These are phyloP conservation scores for Rhodophaea formosa DNA, from an alignment of 2,888 invertebrate species.

Conservation along the genomic window DNA sequence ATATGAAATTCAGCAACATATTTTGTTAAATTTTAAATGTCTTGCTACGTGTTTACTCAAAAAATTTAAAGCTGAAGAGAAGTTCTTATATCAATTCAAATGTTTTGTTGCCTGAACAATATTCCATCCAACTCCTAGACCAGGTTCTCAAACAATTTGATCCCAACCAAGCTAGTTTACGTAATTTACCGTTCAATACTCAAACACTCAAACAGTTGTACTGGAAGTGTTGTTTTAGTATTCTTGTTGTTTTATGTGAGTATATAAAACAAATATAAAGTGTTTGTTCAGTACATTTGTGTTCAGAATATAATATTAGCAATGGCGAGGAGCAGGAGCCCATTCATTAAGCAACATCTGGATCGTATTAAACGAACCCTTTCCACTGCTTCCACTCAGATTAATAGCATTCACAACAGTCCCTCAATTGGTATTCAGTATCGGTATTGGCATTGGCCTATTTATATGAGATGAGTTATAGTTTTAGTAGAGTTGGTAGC, in stretches of 20 bases:
- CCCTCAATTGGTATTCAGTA: neutral
- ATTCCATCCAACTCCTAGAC: too few relatives aligned
- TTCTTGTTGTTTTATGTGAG: neutral
- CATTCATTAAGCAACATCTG: constrained; percentile 20
- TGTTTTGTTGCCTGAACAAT: too few relatives aligned
- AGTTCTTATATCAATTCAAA: too few relatives aligned
- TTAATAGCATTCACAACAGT: neutral
- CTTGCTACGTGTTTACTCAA: too few relatives aligned
- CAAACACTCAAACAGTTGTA: too few relatives aligned
- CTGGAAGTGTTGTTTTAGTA: neutral
- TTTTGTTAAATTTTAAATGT: too few relatives aligned
- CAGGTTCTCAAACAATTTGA: too few relatives aligned
- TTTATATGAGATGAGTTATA: neutral
- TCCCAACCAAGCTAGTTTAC: too few relatives aligned
- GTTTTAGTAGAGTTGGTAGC: neutral
- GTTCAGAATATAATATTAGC: constrained; percentile 17
- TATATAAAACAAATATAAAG: neutral
- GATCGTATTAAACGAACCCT: neutral
- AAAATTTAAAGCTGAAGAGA: too few relatives aligned
- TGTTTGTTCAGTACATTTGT: neutral
- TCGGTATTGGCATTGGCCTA: neutral
- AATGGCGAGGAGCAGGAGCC: constrained; percentile 17
- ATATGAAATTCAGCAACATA: too few relatives aligned
- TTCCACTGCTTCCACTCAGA: neutral
- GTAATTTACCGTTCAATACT: too few relatives aligned